A percentile compares a stretch with the other conserved stretches of the same genome.
Evolutionary conservation across 2,888 invertebrate genomes (phyloP).

Genomic region (Hipparchia semele): DNA sequence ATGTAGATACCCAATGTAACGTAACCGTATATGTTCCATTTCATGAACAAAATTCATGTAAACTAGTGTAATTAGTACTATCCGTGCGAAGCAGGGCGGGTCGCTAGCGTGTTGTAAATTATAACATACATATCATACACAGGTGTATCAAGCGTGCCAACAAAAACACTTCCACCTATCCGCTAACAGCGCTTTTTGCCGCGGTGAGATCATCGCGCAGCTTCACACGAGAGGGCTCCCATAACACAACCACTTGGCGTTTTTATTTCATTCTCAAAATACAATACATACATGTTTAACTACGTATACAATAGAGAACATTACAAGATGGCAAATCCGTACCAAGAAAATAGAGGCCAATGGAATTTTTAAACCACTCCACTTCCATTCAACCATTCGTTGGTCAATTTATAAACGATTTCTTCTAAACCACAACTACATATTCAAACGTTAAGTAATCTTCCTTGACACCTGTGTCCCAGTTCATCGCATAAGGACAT

Average conservation of each 20-base stretch:
- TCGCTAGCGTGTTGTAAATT: no score
- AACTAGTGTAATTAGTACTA: no score
- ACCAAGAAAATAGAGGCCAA: no score
- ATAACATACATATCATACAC: no score
- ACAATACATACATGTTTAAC: background rate
- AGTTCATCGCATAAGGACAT: conserved; percentile 30
- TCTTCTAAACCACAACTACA: background rate
- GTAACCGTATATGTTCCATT: no score
- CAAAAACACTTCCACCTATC: background rate
- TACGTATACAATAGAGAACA: background rate
- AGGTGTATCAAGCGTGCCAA: background rate
- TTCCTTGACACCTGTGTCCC: conserved; percentile 37
- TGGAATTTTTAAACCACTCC: background rate
- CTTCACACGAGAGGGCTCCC: no score
- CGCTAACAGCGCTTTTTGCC: conserved; percentile 4
- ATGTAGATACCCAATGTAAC: no score
- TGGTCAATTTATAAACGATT: background rate
- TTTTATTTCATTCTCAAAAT: background rate
- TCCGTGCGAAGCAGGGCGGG: no score
- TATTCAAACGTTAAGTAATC: conserved; percentile 18
- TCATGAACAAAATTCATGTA: no score
- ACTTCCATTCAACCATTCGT: background rate
- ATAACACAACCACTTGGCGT: background rate
- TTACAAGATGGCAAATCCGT: no score
- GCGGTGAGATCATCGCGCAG: conserved; percentile 1